Evolutionary conservation across 2,113 vertebrate species (phyloP).

Genomic region (Euleptes europaea): DNA sequence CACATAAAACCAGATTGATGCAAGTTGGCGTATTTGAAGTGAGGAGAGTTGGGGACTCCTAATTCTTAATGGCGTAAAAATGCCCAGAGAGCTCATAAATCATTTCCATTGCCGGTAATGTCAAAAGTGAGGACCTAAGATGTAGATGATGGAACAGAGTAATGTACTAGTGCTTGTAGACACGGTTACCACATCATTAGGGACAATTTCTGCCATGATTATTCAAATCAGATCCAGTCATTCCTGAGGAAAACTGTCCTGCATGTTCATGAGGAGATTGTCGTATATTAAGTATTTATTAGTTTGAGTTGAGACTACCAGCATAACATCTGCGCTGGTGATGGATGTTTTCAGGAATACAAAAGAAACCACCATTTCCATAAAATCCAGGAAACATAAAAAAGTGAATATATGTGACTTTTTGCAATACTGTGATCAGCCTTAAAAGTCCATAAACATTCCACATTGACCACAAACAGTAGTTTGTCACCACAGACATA

Average conservation of each 20-base stretch:
- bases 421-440: not conserved
- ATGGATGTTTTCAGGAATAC: not conserved
- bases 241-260: not conserved
- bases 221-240: constrained; percentile 6
- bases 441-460: not conserved
- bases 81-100: not conserved
- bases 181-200: not conserved
- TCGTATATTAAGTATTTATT: not conserved
- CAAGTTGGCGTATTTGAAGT: constrained; percentile 2
- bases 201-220: not conserved
- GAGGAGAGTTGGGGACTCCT: constrained; percentile 1
- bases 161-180: constrained; percentile 4
- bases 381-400: not conserved
- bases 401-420: not conserved
- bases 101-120: not conserved
- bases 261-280: not conserved
- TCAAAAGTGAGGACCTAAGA: constrained; percentile 9
- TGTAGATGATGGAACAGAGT: not conserved
- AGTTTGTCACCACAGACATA: too few relatives aligned
- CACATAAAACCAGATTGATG: not conserved
- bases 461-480: too few relatives aligned
- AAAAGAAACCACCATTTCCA: not conserved
- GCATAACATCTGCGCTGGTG: not conserved
- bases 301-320: not conserved
- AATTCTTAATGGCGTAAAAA: not conserved